phyloP scores from a whole-genome alignment of 2,113 vertebrate genomes.

The Stigmatopora nigra region DNA sequence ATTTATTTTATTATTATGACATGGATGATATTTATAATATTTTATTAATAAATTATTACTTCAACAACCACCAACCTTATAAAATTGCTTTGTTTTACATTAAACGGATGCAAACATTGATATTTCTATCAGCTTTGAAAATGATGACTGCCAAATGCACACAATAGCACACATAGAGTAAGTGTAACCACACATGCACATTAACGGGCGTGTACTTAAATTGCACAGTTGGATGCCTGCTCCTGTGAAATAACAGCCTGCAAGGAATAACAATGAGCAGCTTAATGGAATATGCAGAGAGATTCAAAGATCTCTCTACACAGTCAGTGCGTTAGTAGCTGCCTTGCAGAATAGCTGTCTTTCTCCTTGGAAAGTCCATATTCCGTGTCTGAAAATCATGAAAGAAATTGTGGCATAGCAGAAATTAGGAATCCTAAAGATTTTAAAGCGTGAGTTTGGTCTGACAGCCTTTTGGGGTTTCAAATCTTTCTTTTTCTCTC shows the following conservation, averaged over 20 bases:
- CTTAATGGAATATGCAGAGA: slow-evolving; percentile 53
- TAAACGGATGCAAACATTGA: slow-evolving; percentile 41
- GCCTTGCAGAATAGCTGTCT: slow-evolving; percentile 16
- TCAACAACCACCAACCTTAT: slow-evolving; percentile 8
- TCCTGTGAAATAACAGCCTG: slow-evolving; percentile 58
- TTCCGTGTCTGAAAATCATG: slow-evolving; percentile 27
- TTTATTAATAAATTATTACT: slow-evolving; percentile 1
- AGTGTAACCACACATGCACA: slow-evolving; percentile 6
- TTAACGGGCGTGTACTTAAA: slow-evolving; percentile 18
- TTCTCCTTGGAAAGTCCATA: slow-evolving; percentile 25
- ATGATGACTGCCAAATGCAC: slow-evolving; percentile 9
- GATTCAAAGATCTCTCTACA: slow-evolving; percentile 49
- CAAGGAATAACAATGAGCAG: slow-evolving; percentile 59
- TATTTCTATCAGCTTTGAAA: slow-evolving; percentile 33
- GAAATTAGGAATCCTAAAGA: background rate
- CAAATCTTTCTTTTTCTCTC: background rate
- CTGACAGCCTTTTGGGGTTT: background rate
- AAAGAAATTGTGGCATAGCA: background rate
- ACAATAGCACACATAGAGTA: background rate
- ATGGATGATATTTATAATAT: background rate
- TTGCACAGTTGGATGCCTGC: slow-evolving; percentile 44
- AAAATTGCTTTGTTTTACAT: slow-evolving; percentile 21
- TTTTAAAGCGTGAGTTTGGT: background rate
- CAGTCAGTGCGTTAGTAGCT: slow-evolving; percentile 38
- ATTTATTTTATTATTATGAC: background rate